Conservation (phyloP, 2,797 vertebrate genomes). For the Crenuchus spilurus region DNA sequence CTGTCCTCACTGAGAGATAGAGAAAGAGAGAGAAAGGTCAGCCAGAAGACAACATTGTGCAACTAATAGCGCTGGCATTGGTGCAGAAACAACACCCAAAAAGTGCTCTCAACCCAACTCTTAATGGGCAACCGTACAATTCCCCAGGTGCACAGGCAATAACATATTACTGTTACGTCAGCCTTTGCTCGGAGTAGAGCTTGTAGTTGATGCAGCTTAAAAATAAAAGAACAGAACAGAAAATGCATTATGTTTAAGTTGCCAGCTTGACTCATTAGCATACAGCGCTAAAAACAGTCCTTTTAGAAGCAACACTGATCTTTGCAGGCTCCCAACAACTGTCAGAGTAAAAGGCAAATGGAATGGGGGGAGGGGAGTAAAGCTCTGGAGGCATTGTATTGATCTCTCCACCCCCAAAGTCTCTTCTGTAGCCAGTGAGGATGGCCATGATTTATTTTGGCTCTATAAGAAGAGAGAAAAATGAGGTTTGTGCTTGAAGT, state of each 20-base stretch:
- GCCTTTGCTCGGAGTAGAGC: neutral
- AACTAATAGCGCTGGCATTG: constrained; percentile 12
- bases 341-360: neutral
- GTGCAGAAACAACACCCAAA: constrained; percentile 16
- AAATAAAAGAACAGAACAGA: too few species aligned
- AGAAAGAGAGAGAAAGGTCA: constrained; percentile 20
- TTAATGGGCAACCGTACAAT: constrained; percentile 7
- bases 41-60: constrained; percentile 36
- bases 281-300: neutral
- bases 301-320: neutral
- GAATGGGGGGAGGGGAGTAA: neutral
- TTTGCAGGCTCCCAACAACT: neutral
- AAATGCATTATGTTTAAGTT: too few species aligned
- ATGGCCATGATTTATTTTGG: constrained; percentile 3
- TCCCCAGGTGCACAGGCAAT: neutral
- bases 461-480: neutral
- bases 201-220: neutral
- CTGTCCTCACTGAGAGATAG: neutral
- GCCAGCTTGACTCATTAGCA: too few species aligned
- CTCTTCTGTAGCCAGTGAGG: neutral
- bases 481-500: neutral
- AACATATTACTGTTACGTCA: constrained; percentile 6
- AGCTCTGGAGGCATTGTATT: neutral
- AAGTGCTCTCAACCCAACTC: neutral
- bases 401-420: neutral